Conservation (phyloP, 2,113 vertebrate genomes). For the Craseonycteris thonglongyai region DNA sequence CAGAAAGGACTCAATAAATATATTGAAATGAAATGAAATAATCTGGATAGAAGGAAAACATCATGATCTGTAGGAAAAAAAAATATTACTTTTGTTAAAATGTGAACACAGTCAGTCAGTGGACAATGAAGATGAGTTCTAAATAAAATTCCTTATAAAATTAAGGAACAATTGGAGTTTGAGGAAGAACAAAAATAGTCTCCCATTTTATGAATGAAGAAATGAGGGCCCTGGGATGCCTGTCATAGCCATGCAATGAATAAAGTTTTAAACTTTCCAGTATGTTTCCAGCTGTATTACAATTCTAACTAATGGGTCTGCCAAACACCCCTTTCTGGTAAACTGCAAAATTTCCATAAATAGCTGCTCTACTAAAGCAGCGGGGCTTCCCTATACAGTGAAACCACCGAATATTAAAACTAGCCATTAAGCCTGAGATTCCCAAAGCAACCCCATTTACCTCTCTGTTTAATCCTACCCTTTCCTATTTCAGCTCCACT, state of each 20-base stretch:
- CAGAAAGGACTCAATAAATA: not conserved
- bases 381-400: not conserved
- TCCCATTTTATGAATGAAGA: not conserved
- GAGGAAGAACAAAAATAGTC: not conserved
- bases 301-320: not conserved
- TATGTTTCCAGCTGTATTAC: not conserved
- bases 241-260: not conserved
- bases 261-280: not conserved
- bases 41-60: not conserved
- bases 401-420: not conserved
- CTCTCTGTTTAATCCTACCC: not conserved
- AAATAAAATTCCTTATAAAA: slow-evolving; percentile 36
- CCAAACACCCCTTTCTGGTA: not conserved
- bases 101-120: not conserved
- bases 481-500: not conserved
- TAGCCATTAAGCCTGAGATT: not conserved
- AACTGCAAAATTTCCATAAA: not conserved
- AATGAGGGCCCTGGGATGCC: not conserved
- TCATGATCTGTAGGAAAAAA: not conserved
- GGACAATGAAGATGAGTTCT: not conserved
- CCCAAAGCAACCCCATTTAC: not conserved
- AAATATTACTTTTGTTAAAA: slow-evolving; percentile 32
- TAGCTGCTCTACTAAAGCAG: not conserved
- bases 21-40: not conserved
- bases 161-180: not conserved